phyloP scores from a whole-genome alignment of 64 coral and sea anemone genomes.

The Pocillopora damicornis region DNA sequence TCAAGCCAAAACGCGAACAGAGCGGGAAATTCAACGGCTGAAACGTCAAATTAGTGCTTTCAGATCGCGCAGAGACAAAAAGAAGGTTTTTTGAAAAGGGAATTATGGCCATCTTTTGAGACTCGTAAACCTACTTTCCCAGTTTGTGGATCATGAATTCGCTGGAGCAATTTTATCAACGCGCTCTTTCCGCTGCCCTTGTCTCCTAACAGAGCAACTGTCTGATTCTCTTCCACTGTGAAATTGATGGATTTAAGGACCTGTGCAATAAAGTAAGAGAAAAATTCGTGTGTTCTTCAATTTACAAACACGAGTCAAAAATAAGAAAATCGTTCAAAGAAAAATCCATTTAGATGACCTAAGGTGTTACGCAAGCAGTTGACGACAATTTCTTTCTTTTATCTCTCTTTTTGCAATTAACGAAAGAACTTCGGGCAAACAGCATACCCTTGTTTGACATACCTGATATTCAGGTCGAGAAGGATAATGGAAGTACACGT shows the following conservation, averaged over 20 bases:
- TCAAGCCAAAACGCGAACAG: too few relatives aligned
- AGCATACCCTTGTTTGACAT: background rate
- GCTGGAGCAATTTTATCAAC: conserved; percentile 57
- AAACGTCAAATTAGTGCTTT: too few relatives aligned
- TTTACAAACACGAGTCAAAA: background rate
- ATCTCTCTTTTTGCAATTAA: too few relatives aligned
- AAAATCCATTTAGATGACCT: too few relatives aligned
- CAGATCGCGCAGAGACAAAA: too few relatives aligned
- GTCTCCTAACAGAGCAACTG: conserved; percentile 60
- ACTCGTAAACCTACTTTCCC: conserved; percentile 42
- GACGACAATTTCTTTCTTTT: too few relatives aligned
- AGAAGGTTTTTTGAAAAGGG: too few relatives aligned
- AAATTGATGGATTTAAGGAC: conserved; percentile 72
- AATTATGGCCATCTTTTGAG: background rate
- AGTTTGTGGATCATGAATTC: conserved; percentile 53
- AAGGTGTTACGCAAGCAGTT: too few relatives aligned
- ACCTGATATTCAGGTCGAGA: conserved; percentile 87
- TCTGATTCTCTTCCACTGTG: conserved; percentile 44
- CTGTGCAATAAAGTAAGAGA: conserved; percentile 10
- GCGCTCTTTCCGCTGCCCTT: conserved; percentile 52
- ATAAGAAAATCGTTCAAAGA: too few relatives aligned
- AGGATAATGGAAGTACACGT: conserved; percentile 84
- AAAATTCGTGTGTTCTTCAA: too few relatives aligned
- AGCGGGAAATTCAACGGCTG: too few relatives aligned
- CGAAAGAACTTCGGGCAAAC: too few relatives aligned